phyloP scores from a whole-genome alignment of 2,797 vertebrate species.

The Pachyuromys duprasi region DNA sequence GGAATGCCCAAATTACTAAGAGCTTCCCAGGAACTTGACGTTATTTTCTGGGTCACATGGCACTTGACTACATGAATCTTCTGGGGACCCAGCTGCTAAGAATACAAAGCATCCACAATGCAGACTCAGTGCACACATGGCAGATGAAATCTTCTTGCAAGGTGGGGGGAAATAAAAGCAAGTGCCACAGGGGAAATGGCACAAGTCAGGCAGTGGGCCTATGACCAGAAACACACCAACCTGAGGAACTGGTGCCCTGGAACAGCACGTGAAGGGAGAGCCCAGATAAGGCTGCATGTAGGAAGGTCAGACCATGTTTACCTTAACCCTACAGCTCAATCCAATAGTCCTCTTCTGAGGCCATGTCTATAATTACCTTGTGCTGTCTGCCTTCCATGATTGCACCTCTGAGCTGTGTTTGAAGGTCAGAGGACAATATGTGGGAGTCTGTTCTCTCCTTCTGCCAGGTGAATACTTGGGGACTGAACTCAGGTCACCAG shows the following conservation, averaged over 20 bases:
- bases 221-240: conserved; percentile 67
- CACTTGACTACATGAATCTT: conserved; percentile 62
- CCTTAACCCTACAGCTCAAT: conserved; percentile 58
- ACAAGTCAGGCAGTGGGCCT: conserved; percentile 78
- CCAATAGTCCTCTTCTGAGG: neutral
- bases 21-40: conserved; percentile 76
- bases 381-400: neutral
- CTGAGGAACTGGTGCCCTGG: conserved; percentile 52
- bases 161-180: conserved; percentile 67
- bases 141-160: conserved; percentile 82
- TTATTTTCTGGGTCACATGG: conserved; percentile 78
- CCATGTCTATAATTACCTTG: neutral
- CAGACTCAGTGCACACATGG: conserved; percentile 84
- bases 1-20: conserved; percentile 67
- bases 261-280: conserved; percentile 15
- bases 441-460: neutral
- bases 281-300: neutral
- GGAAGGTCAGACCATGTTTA: neutral
- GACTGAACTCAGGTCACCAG: neutral
- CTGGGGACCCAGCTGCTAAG: conserved; percentile 80
- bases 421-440: no score
- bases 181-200: conserved; percentile 79
- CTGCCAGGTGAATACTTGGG: no score
- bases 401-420: neutral
- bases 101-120: conserved; percentile 82